These are phyloP conservation scores for Lerema accius DNA, from an alignment of 1,140 invertebrate species.

Conservation along the genomic window DNA sequence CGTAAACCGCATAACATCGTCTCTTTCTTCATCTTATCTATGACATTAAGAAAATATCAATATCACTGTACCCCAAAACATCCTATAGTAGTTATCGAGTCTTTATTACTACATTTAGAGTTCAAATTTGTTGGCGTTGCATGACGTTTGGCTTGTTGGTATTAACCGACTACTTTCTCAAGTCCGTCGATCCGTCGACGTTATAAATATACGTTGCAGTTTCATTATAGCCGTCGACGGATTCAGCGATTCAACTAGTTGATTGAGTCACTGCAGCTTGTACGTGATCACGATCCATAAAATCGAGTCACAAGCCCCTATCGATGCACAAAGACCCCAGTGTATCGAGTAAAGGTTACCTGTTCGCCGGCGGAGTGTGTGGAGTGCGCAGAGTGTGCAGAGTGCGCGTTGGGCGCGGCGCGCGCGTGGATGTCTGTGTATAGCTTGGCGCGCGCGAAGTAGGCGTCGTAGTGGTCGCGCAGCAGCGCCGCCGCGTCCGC, in stretches of 20 bases:
- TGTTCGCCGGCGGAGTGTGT: neutral
- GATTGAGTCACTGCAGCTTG: no score
- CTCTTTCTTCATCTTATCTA: no score
- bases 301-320: neutral
- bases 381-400: neutral
- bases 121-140: no score
- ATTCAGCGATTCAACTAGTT: neutral
- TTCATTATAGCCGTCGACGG: neutral
- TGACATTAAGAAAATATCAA: no score
- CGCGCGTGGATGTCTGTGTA: conserved; percentile 73
- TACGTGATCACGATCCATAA: no score
- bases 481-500: conserved; percentile 70
- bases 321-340: no score
- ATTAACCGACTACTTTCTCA: neutral
- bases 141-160: neutral
- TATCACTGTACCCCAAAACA: neutral
- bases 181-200: neutral
- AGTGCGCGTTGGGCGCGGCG: conserved; percentile 23
- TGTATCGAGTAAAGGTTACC: no score
- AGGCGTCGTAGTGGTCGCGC: conserved; percentile 68
- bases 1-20: no score
- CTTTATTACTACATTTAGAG: no score
- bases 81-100: no score
- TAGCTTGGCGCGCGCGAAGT: conserved; percentile 71
- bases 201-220: neutral